Base-by-base conservation (phyloP, 2,888 invertebrate genomes). In the Macrophya alboannulata region DNA sequence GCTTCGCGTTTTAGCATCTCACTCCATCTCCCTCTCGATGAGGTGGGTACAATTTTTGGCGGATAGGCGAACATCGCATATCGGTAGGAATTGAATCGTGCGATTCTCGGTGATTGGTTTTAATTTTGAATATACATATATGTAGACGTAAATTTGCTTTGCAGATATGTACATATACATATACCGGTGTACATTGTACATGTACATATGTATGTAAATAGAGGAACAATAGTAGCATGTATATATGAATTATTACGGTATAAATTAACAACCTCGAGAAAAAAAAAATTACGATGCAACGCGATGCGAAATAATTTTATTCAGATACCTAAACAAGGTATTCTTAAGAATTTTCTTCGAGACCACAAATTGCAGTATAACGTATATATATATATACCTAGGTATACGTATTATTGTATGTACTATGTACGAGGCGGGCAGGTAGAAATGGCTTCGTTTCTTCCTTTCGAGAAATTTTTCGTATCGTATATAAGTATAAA, bases 1-100 rank as follows among this genome's bases (percentile, higher is more conserved):
- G 85, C 77, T 86, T 86, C n/a, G n/a, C 25, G 65, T 21, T 74
- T 25, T 74, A 74, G 21, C 21, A 21, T 48, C 25, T 25, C 45
- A 21, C 25, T 25, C 25, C 25, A 12, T 74, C 21, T 45, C 25
- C 6, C 43, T 45, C 15, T 77, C 37, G 37, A 59, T 77, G 55
- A 81, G 79, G 79, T 81, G 79, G 79, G 62, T 81, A 10, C 62
- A 40, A 17, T 43, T 62, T 51, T 62, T 40, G 40, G 62, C 79
- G 79, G 62, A 81, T 62, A 40, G 79, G 31, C 31, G 1, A 25
- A 40, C 31, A 37, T 43, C 25, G 12, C n/a, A n/a, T n/a, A n/a
- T n/a, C n/a, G 45, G 15, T 31, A 31, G 12, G 15, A 43, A 25
- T 48, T 8, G 74, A 40, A 31, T 71, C 40, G 31, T 8, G 4